Evolutionary conservation across 2,113 vertebrate genomes (phyloP), one percentile per base, ranked within the genome.

Genomic region (Aphyosemion australe): DNA sequence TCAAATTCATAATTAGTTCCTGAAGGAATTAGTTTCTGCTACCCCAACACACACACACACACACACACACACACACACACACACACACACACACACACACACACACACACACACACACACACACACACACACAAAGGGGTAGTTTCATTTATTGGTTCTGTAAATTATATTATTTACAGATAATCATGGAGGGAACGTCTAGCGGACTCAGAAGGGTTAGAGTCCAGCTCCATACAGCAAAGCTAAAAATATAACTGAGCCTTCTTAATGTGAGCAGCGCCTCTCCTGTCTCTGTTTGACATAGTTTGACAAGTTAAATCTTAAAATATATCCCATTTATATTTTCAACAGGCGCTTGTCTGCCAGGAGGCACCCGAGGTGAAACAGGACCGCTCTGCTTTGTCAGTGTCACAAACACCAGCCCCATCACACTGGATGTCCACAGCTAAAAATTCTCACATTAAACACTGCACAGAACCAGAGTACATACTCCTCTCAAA

Each of bases 241-340:
- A 56, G 12, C 18, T 7, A 39, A 41, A 56, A 56, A 56, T 19
- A 41, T 20, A 19, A 11, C 34, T 55, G 52, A 34, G 16, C 14
- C 52, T 54, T 37, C 26, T 18, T 37, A 8, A 54, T 8, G n/a
- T 37, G 16, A 16, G 26, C 13, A 37, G 13, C n/a, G 6, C 10
- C 34, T 56, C 34, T 55, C 53, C 31, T 54, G 15, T 34, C 34
- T 56, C 14, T n/a, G 37, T 37, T 4, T 39, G 53, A 55, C 53
- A 56, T 2, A 56, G n/a, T 19, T 39, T 56, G 53, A 41, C 34
- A 20, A 56, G 34, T 5, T 37, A 54, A 37, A 54, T 37, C 32
- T 12, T 54, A 54, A 54, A 54, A 54, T 54, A 54, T 37, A 54
- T 37, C 52, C 32, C 52, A 41, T 56, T 56, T 56, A 56, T 18